Evolutionary conservation across 2,113 vertebrate species (phyloP).

Genomic region (Heterochromis multidens): DNA sequence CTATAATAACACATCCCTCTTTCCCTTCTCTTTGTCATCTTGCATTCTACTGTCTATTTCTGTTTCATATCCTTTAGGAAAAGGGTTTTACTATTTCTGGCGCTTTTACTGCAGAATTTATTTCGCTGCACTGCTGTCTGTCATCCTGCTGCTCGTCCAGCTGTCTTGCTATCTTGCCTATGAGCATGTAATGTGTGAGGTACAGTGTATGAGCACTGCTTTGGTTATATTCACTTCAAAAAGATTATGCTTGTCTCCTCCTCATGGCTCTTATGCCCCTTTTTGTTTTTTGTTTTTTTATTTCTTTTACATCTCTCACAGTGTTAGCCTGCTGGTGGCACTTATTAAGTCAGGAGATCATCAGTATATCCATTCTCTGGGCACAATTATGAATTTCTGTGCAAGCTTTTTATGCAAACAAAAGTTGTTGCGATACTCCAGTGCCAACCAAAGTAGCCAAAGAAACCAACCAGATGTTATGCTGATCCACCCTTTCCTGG

Average conservation of each 20-base stretch:
- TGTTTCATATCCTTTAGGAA: not conserved
- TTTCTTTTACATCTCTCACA: not conserved
- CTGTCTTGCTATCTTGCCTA: not conserved
- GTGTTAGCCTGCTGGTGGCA: not conserved
- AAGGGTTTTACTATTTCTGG: not conserved
- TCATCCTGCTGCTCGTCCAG: not conserved
- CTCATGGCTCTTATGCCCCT: not conserved
- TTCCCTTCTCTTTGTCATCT: not conserved
- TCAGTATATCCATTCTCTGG: not conserved
- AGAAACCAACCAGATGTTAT: not conserved
- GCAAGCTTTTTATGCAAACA: not conserved
- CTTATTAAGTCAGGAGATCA: not conserved
- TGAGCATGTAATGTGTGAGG: not conserved
- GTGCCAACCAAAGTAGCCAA: not conserved
- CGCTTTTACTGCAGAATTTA: not conserved
- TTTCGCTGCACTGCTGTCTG: not conserved
- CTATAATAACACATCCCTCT: not conserved
- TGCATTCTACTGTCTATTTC: not conserved
- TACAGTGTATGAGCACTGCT: not conserved
- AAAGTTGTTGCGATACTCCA: not conserved
- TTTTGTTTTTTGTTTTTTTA: too few relatives aligned
- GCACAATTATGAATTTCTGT: not conserved
- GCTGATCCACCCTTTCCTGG: not conserved
- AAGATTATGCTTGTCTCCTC: conserved; percentile 2
- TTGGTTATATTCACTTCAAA: not conserved